phyloP scores from a whole-genome alignment of 2,113 vertebrate species.

The Polypterus senegalus region DNA sequence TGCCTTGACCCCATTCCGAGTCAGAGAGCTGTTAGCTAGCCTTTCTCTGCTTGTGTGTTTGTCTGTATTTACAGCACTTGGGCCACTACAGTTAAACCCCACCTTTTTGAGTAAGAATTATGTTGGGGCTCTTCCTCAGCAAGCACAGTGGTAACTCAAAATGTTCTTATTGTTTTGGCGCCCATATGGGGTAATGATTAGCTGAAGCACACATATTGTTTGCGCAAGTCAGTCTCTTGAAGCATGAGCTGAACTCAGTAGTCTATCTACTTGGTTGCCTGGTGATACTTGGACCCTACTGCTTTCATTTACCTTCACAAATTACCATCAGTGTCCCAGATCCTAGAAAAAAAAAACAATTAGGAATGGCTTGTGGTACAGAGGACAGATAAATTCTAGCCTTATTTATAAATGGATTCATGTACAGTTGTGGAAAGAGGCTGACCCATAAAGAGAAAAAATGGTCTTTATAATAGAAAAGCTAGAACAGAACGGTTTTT shows the following conservation, averaged over 20 bases:
- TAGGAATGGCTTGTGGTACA: constrained; percentile 15
- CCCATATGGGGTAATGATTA: constrained; percentile 18
- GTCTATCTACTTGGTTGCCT: constrained; percentile 26
- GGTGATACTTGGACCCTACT: constrained; percentile 16
- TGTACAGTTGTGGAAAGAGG: neutral
- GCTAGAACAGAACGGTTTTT: too few relatives aligned
- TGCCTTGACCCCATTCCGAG: constrained; percentile 52
- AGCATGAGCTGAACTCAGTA: constrained; percentile 8
- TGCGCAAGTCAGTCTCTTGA: constrained; percentile 19
- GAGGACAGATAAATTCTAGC: constrained; percentile 14
- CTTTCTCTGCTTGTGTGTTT: constrained; percentile 1
- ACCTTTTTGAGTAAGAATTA: too few relatives aligned
- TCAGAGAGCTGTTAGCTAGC: constrained; percentile 17
- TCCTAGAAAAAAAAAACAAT: constrained; percentile 23
- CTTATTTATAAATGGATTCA: constrained; percentile 16
- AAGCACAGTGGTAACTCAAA: constrained; percentile 1
- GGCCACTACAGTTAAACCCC: too few relatives aligned
- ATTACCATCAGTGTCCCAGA: constrained; percentile 20
- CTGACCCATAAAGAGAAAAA: too few relatives aligned
- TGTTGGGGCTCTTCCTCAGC: neutral
- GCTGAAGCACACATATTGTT: constrained; percentile 13
- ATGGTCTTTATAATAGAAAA: too few relatives aligned
- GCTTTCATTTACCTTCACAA: constrained; percentile 19
- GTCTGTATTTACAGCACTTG: constrained; percentile 2
- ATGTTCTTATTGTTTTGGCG: constrained; percentile 1